Conservation (phyloP, 2,797 vertebrate species). For the Podarcis siculus region DNA sequence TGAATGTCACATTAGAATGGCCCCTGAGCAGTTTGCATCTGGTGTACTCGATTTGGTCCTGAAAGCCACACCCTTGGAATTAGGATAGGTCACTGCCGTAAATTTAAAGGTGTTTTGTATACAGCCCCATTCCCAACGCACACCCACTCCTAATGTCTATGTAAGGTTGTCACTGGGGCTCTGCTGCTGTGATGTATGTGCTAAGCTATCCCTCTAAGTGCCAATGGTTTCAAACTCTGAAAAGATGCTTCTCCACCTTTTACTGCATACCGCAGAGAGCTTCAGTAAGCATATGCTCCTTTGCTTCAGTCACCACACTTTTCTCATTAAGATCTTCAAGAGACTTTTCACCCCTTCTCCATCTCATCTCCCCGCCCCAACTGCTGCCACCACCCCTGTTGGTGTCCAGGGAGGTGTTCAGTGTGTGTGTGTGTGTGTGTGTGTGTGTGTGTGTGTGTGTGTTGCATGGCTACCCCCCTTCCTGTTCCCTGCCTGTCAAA, state of each 20-base stretch:
- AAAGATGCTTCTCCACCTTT: constrained; percentile 59
- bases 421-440: background rate
- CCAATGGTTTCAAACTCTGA: constrained; percentile 30
- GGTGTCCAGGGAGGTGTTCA: background rate
- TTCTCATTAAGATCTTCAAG: constrained; percentile 79
- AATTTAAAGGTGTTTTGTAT: background rate
- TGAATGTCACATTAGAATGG: too few relatives aligned
- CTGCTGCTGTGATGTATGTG: background rate
- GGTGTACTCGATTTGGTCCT: too few relatives aligned
- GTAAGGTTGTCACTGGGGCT: too few relatives aligned
- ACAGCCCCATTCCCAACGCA: background rate
- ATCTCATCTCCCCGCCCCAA: background rate
- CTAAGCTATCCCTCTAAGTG: constrained; percentile 3
- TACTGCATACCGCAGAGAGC: constrained; percentile 42
- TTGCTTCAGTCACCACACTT: constrained; percentile 72
- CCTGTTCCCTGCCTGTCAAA: background rate
- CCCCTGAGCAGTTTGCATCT: too few relatives aligned
- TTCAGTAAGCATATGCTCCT: constrained; percentile 58
- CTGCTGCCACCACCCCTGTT: background rate
- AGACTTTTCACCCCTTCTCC: constrained; percentile 65
- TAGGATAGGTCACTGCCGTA: background rate
- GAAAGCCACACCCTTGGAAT: background rate
- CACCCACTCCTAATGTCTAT: background rate
- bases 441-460: background rate
- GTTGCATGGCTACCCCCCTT: too few relatives aligned